Conservation (phyloP, 2,888 invertebrate genomes). For the Arenicola marina region DNA sequence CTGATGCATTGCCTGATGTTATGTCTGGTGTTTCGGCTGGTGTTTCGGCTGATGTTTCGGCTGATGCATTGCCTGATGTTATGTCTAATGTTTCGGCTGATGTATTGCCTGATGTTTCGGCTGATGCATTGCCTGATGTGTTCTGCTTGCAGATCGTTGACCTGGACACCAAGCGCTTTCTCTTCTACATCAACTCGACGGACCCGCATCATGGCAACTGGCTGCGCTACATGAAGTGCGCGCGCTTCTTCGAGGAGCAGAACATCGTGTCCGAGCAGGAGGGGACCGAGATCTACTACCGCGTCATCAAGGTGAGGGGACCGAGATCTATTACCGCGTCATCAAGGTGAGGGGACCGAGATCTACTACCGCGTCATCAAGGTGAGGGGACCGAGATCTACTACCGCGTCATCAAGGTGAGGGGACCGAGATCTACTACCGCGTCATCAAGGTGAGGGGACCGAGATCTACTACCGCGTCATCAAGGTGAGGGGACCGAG, state of each 20-base stretch:
- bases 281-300: conserved; percentile 51
- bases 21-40: neutral
- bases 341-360: no score
- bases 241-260: conserved; percentile 55
- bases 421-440: no score
- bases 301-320: conserved; percentile 54
- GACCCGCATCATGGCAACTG: conserved; percentile 49
- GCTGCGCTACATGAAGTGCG: conserved; percentile 58
- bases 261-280: conserved; percentile 56
- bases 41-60: neutral
- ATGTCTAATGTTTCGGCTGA: neutral
- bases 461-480: no score
- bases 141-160: conserved; percentile 47
- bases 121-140: neutral
- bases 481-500: no score
- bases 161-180: conserved; percentile 44
- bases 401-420: no score
- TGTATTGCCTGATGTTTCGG: neutral
- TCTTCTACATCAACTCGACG: conserved; percentile 53
- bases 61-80: neutral
- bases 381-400: no score
- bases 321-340: no score
- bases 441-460: no score
- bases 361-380: no score
- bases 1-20: neutral